These are phyloP conservation scores for Drosophila tsacasi DNA, from an alignment of 1,140 invertebrate species.

Conservation along the genomic window DNA sequence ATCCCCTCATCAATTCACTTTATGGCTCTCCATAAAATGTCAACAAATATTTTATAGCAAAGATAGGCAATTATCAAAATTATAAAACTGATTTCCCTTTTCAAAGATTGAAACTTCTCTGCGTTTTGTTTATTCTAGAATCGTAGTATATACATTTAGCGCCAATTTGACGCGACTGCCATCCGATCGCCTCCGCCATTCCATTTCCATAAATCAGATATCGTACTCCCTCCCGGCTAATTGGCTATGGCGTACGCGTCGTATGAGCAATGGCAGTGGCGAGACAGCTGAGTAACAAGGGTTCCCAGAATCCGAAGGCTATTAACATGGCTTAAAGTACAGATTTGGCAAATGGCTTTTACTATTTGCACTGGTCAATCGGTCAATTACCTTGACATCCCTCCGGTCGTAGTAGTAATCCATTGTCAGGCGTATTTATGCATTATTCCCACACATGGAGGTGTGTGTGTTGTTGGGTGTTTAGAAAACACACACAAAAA, in stretches of 20 bases:
- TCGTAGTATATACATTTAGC: constrained; percentile 21
- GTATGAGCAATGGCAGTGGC: constrained; percentile 25
- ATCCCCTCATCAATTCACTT: neutral
- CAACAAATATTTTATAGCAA: neutral
- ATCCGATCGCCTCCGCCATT: constrained; percentile 12
- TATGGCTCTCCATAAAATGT: neutral
- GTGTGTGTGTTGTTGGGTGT: constrained; percentile 9
- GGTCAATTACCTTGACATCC: constrained; percentile 66
- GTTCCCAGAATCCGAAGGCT: constrained; percentile 12
- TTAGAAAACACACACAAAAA: constrained; percentile 31
- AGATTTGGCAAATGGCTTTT: constrained; percentile 12
- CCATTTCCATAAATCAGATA: constrained; percentile 44
- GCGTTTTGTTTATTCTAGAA: constrained; percentile 11
- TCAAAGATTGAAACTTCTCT: constrained; percentile 3
- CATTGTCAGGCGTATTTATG: constrained; percentile 62
- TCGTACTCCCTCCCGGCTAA: constrained; percentile 22
- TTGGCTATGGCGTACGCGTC: constrained; percentile 29
- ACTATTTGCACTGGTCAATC: constrained; percentile 22
- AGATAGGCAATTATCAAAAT: neutral
- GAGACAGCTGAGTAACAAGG: constrained; percentile 25
- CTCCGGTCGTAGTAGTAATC: constrained; percentile 71
- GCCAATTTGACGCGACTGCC: constrained; percentile 11
- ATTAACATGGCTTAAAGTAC: constrained; percentile 19
- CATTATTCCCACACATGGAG: constrained; percentile 42
- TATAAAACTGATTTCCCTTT: constrained; percentile 23